Conservation (phyloP, 2,888 invertebrate genomes). For the Xylocampa areola region DNA sequence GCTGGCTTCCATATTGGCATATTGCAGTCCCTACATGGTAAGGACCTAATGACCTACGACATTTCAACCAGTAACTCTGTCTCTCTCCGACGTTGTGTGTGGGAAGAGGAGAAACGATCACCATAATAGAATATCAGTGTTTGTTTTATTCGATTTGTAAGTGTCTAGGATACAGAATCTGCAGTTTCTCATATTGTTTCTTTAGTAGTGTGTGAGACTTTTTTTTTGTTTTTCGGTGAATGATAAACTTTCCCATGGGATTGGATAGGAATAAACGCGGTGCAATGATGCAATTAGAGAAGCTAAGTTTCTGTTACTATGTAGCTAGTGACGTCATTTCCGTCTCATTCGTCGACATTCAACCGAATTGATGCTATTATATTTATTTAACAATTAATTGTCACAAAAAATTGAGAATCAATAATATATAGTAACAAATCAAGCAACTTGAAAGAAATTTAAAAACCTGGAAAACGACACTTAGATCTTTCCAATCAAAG, state of each 20-base stretch:
- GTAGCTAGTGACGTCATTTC: no score
- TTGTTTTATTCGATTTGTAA: constrained; percentile 87
- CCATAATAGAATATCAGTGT: constrained; percentile 87
- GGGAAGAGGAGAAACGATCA: constrained; percentile 73
- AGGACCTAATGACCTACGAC: constrained; percentile 89
- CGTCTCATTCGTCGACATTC: no score
- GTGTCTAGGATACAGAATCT: constrained; percentile 80
- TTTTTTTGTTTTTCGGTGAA: constrained; percentile 54
- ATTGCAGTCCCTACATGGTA: constrained; percentile 86
- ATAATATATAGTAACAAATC: no score
- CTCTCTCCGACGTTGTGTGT: constrained; percentile 68
- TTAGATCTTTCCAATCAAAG: no score
- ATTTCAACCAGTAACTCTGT: constrained; percentile 84
- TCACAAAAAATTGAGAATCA: no score
- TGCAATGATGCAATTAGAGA: constrained; percentile 19
- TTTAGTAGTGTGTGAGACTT: constrained; percentile 65
- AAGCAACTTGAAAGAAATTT: no score
- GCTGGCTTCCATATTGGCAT: constrained; percentile 88
- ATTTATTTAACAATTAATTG: no score
- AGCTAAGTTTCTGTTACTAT: constrained; percentile 12
- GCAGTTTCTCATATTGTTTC: constrained; percentile 82
- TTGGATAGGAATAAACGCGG: constrained; percentile 29
- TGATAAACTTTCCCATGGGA: constrained; percentile 58
- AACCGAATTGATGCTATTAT: no score
- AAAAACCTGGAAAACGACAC: no score